Evolutionary conservation across 1,140 invertebrate genomes (phyloP).

Genomic region (Lordiphosa mommai): DNA sequence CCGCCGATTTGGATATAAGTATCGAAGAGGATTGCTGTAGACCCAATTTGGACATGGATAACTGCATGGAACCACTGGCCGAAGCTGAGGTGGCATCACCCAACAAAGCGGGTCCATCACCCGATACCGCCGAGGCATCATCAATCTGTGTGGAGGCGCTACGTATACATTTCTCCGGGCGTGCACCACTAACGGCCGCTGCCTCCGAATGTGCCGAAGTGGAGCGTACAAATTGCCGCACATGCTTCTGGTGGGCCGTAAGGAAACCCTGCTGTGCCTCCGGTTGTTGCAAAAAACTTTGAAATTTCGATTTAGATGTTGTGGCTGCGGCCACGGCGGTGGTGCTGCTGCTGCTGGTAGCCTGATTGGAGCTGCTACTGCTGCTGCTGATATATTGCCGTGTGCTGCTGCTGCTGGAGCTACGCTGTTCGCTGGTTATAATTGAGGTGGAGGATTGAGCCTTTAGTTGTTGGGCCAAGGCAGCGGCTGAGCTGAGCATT

Average conservation of each 20-base stretch:
- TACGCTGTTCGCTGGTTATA: conserved; percentile 65
- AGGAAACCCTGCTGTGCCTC: conserved; percentile 60
- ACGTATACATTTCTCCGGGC: conserved; percentile 74
- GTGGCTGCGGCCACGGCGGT: neutral
- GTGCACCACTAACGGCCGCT: conserved; percentile 37
- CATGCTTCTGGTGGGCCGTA: conserved; percentile 78
- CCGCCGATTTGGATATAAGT: conserved; percentile 77
- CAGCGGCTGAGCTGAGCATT: conserved; percentile 29
- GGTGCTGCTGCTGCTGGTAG: conserved; percentile 5
- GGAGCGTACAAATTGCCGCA: conserved; percentile 77
- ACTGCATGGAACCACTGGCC: conserved; percentile 40
- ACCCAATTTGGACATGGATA: conserved; percentile 69
- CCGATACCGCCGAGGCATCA: conserved; percentile 35
- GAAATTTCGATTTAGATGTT: conserved; percentile 64
- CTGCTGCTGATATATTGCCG: conserved; percentile 43
- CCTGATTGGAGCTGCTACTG: neutral
- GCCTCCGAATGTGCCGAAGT: conserved; percentile 78
- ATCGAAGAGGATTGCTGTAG: conserved; percentile 77
- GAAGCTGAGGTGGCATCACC: conserved; percentile 4
- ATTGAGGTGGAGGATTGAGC: conserved; percentile 77
- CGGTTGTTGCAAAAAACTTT: conserved; percentile 76
- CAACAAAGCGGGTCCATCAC: conserved; percentile 10
- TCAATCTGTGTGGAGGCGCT: conserved; percentile 79
- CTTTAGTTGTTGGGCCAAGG: conserved; percentile 66
- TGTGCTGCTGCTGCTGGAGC: conserved; percentile 48